Percentiles rank a stretch among this genome's conserved stretches.
These are phyloP conservation scores for Sisyra nigra DNA, from an alignment of 2,888 invertebrate species.

Conservation along the genomic window DNA sequence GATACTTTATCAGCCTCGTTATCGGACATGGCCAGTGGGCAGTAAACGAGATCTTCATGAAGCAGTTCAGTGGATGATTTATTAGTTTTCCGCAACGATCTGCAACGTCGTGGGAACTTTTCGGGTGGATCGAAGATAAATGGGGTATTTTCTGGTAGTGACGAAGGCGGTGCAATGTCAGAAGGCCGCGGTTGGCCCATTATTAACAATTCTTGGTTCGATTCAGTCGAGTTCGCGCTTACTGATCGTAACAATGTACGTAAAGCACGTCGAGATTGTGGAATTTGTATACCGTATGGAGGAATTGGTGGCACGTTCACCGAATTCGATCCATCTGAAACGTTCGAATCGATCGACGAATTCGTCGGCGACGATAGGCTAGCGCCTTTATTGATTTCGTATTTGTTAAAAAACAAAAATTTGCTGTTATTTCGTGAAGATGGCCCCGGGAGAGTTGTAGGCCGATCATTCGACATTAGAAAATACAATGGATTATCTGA, in stretches of 20 bases:
- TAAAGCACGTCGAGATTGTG: conserved; percentile 20
- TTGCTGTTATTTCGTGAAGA: conserved; percentile 4
- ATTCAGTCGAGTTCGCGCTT: conserved; percentile 42
- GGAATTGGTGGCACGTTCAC: conserved; percentile 1
- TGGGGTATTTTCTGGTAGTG: not conserved
- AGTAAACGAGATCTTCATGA: conserved; percentile 19
- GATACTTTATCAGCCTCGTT: conserved; percentile 17
- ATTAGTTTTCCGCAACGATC: not conserved
- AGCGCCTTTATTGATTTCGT: conserved; percentile 14
- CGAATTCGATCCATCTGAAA: conserved; percentile 9
- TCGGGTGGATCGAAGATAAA: not conserved
- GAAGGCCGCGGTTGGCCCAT: conserved; percentile 53
- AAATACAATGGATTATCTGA: conserved; percentile 69
- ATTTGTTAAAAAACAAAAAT: conserved; percentile 9
- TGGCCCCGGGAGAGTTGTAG: conserved; percentile 12
- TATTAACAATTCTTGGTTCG: conserved; percentile 45
- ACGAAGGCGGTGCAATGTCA: conserved; percentile 39
- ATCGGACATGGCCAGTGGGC: conserved; percentile 21
- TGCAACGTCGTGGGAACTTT: not conserved
- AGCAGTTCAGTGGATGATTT: conserved; percentile 9
- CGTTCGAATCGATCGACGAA: conserved; percentile 16
- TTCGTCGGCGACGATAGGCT: conserved; percentile 14
- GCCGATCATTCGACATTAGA: conserved; percentile 35
- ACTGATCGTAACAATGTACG: conserved; percentile 43
- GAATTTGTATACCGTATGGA: conserved; percentile 9